Evolutionary conservation across 2,113 vertebrate genomes (phyloP), one percentile per base, ranked within the genome.

Genomic region (Hoplias malabaricus): DNA sequence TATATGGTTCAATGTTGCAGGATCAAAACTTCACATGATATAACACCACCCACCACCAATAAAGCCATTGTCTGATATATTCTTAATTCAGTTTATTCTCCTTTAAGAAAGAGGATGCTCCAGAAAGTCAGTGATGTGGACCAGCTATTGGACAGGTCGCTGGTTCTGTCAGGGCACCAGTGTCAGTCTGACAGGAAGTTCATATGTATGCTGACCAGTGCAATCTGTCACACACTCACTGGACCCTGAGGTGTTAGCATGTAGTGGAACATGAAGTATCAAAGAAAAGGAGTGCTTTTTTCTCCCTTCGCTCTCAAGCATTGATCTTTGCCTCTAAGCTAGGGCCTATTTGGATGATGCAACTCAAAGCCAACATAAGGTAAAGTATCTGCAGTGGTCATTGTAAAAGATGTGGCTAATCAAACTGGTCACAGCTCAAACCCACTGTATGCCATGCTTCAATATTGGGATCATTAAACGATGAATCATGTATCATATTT

Each of bases 81-180:
- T 48, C 16, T n/a, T n/a, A 48, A 19, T 48, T 48, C 46, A 48
- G 11, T 19, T 48, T 48, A n/a, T 48, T n/a, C 46, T 48, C 19
- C 46, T 53, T 53, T 53, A 42, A 42, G 36, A 34, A 12, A 34
- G 57, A 34, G 57, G n/a, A 48, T 25, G 43, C 11, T 31, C 33
- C n/a, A 38, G 29, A 75, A 75, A 75, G 48, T 50, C 59, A 75
- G 43, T 75, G 31, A 33, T 23, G 43, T 25, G 21, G 29, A 21
- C 40, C 12, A 50, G 1, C 34, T 8, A 38, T 57, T 36, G 31
- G 72, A 65, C 57, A 74, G 31, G 43, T 75, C 72, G 53, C 8
- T 36, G n/a, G 72, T 14, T 38, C 46, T 75, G 31, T 21, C 16
- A 63, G 59, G 10, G 19, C 1, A 33, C 59, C 3, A 63, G 59